Evolutionary conservation across 1,140 invertebrate genomes (phyloP).

Genomic region (Globodera ellingtonae): DNA sequence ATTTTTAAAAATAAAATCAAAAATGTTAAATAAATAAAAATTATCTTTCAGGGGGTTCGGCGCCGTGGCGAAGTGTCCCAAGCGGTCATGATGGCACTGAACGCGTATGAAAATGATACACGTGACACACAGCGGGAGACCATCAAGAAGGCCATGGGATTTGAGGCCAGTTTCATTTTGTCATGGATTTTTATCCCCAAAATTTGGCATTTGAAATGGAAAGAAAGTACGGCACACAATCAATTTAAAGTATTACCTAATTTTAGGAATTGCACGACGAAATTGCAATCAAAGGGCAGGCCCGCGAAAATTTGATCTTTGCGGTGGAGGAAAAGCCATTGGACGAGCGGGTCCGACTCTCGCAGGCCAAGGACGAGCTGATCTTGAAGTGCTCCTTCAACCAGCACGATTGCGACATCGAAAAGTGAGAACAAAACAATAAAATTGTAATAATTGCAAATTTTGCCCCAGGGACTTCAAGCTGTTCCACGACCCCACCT

Average conservation of each 20-base stretch:
- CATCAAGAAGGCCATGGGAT: conserved; percentile 53
- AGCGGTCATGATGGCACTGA: conserved; percentile 4
- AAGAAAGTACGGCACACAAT: background rate
- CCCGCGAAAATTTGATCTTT: conserved; percentile 62
- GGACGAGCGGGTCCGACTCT: conserved; percentile 50
- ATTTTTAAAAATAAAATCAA: background rate
- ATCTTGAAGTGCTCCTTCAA: conserved; percentile 64
- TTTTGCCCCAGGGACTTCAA: conserved; percentile 58
- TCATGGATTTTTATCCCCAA: background rate
- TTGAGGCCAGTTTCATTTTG: conserved; percentile 43
- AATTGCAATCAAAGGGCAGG: conserved; percentile 59
- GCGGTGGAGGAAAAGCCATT: conserved; percentile 56
- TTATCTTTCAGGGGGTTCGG: background rate
- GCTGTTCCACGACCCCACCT: conserved; percentile 61
- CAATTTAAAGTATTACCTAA: background rate
- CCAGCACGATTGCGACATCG: conserved; percentile 62
- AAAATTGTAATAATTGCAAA: no score
- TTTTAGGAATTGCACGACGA: conserved; percentile 60
- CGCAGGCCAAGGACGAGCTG: conserved; percentile 56
- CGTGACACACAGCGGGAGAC: background rate
- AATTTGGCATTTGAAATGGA: background rate
- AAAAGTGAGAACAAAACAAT: conserved; percentile 42
- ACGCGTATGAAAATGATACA: background rate
- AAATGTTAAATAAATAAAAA: background rate
- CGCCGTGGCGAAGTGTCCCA: background rate